Percentiles rank a stretch among this genome's conserved stretches.
phyloP scores from a whole-genome alignment of 53 echinoderm and acorn worm genomes.

The Mesocentrotus franciscanus region DNA sequence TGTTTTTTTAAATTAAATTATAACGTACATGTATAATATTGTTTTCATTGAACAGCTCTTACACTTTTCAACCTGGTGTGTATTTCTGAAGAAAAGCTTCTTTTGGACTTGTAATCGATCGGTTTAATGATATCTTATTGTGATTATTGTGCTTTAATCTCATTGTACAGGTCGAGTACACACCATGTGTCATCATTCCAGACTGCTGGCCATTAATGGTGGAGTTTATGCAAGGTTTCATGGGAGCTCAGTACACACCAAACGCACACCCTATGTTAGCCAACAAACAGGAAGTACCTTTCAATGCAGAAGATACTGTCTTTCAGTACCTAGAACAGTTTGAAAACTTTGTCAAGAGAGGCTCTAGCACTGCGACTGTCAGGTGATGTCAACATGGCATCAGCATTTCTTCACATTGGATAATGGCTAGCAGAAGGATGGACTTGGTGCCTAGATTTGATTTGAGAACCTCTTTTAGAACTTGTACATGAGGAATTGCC shows the following conservation, averaged over 20 bases:
- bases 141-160: not conserved
- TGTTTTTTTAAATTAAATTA: too few species aligned
- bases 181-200: constrained; percentile 86
- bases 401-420: not conserved
- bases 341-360: constrained; percentile 86
- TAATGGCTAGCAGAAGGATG: not conserved
- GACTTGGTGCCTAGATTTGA: not conserved
- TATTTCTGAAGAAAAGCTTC: not conserved
- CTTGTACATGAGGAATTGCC: too few species aligned
- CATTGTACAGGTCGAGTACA: constrained; percentile 91
- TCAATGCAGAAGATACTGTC: constrained; percentile 86
- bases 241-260: constrained; percentile 81
- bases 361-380: constrained; percentile 35
- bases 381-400: not conserved
- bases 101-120: not conserved
- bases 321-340: constrained; percentile 98
- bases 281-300: constrained; percentile 68
- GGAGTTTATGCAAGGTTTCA: constrained; percentile 95
- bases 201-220: constrained; percentile 94
- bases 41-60: not conserved
- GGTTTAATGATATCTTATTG: not conserved
- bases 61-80: not conserved
- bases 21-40: too few species aligned
- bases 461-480: not conserved
- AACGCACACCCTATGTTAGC: constrained; percentile 65